These are phyloP conservation scores for Stenoptilia bipunctidactyla DNA, from an alignment of 2,888 invertebrate species.

Conservation along the genomic window DNA sequence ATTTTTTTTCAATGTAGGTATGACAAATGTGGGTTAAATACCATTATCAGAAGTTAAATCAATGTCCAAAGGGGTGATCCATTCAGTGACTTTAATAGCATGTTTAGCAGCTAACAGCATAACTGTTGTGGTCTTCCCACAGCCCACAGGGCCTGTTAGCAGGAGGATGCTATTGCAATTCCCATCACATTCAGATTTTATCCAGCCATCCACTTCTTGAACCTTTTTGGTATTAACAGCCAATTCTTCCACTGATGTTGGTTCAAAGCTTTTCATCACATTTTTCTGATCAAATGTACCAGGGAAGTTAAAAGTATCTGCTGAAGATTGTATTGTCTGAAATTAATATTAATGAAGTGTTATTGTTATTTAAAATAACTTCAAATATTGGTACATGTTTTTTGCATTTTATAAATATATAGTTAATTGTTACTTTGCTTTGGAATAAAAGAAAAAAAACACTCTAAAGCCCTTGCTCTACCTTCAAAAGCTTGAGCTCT, in stretches of 20 bases:
- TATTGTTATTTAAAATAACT: no score
- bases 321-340: constrained; percentile 4
- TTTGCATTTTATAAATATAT: no score
- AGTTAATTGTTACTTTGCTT: no score
- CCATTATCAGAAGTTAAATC: constrained; percentile 69
- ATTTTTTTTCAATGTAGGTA: no score
- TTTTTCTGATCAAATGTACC: constrained; percentile 37
- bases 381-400: no score
- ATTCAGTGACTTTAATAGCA: constrained; percentile 76
- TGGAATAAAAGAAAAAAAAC: no score
- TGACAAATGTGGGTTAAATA: constrained; percentile 20
- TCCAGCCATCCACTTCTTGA: constrained; percentile 79
- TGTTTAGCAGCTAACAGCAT: constrained; percentile 75
- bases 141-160: constrained; percentile 86
- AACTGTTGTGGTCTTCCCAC: constrained; percentile 85
- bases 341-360: no score
- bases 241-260: constrained; percentile 71
- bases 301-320: constrained; percentile 7
- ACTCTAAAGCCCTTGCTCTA: no score
- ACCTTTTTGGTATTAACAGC: constrained; percentile 83
- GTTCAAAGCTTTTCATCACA: constrained; percentile 75
- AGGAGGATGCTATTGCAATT: constrained; percentile 72
- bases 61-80: constrained; percentile 85
- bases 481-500: no score
- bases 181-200: constrained; percentile 42